phyloP scores from a whole-genome alignment of 1,140 invertebrate species.

The Drosophila ogumai region DNA sequence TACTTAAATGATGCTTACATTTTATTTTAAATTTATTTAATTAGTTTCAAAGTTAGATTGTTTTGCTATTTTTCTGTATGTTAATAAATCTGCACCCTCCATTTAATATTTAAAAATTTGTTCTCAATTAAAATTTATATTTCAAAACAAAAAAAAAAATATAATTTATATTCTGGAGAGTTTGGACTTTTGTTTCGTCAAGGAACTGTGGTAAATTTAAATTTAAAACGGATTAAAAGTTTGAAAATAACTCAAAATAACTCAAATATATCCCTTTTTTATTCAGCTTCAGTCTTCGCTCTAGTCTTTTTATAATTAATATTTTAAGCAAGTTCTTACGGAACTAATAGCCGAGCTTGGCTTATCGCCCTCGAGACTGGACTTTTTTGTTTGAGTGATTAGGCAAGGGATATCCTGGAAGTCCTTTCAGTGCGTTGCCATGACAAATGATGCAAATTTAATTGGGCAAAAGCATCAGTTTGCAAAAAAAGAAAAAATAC shows the following conservation, averaged over 20 bases:
- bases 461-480: conserved; percentile 59
- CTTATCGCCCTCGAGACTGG: neutral
- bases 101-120: too few species aligned
- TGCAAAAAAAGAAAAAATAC: conserved; percentile 19
- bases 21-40: too few species aligned
- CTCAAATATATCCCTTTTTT: too few species aligned
- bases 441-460: conserved; percentile 77
- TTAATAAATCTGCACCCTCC: too few species aligned
- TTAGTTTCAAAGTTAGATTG: too few species aligned
- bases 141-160: too few species aligned
- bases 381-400: neutral
- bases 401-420: neutral
- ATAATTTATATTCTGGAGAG: neutral
- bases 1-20: too few species aligned
- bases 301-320: neutral
- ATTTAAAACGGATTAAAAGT: neutral
- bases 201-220: neutral
- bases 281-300: neutral
- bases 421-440: conserved; percentile 40
- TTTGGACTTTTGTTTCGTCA: neutral
- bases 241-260: too few species aligned
- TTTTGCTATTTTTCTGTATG: too few species aligned
- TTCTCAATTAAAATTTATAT: too few species aligned
- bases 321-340: neutral
- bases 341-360: neutral